These are phyloP conservation scores for Epinotia demarniana DNA, from an alignment of 2,888 invertebrate species.

Conservation along the genomic window DNA sequence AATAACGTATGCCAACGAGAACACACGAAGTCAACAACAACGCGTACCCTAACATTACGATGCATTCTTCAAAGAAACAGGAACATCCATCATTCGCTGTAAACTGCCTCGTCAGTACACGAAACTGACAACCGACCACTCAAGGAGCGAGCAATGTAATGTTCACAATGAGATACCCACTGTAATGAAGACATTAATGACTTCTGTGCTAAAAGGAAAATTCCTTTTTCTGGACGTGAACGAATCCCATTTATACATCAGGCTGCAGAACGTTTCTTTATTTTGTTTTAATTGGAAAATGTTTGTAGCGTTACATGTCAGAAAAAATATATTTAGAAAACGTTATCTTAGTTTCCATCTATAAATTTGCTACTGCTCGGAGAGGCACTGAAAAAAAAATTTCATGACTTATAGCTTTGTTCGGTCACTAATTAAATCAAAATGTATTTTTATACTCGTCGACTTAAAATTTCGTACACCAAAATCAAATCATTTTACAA, in stretches of 20 bases:
- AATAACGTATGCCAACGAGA: not conserved
- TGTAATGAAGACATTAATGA: slow-evolving; percentile 49
- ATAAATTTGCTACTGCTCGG: too few species aligned
- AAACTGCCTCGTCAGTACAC: slow-evolving; percentile 45
- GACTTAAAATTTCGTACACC: too few species aligned
- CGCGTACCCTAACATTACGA: slow-evolving; percentile 38
- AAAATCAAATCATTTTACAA: too few species aligned
- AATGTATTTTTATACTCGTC: too few species aligned
- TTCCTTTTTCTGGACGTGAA: slow-evolving; percentile 20
- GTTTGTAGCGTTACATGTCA: not conserved
- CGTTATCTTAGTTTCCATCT: too few species aligned
- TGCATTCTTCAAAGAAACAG: slow-evolving; percentile 41
- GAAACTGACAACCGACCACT: slow-evolving; percentile 38
- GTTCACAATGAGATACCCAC: slow-evolving; percentile 36
- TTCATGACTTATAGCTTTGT: too few species aligned
- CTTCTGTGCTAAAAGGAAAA: slow-evolving; percentile 41
- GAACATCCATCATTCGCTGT: slow-evolving; percentile 48
- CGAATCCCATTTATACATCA: slow-evolving; percentile 29
- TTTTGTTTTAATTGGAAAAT: slow-evolving; percentile 18
- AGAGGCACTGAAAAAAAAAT: too few species aligned
- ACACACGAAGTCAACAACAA: slow-evolving; percentile 36
- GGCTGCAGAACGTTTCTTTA: slow-evolving; percentile 5
- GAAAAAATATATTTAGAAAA: not conserved
- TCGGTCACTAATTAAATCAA: too few species aligned
- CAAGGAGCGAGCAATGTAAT: slow-evolving; percentile 43